A percentile compares a stretch with the other conserved stretches of the same genome.
phyloP scores from a whole-genome alignment of 2,797 vertebrate genomes.

The Trematocara caparti region DNA sequence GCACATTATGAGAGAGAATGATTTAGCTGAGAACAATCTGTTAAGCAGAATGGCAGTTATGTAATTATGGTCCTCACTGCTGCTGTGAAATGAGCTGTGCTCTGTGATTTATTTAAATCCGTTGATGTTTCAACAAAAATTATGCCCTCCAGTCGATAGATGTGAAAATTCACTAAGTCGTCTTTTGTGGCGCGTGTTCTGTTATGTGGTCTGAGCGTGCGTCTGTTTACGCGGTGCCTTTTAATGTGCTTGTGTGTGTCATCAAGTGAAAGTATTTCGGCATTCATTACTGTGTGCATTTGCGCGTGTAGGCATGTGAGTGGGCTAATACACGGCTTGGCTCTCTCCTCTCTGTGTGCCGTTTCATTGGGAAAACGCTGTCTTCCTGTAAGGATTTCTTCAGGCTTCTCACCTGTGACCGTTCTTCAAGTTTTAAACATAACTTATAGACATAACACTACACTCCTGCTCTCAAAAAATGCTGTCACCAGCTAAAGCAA shows the following conservation, averaged over 20 bases:
- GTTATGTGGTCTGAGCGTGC: conserved; percentile 1
- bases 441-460: not conserved
- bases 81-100: conserved; percentile 36
- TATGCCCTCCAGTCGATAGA: not conserved
- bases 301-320: conserved; percentile 28
- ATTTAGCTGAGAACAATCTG: conserved; percentile 36
- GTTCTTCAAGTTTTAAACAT: not conserved
- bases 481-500: not conserved
- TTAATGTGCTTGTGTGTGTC: conserved; percentile 49
- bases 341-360: conserved; percentile 13
- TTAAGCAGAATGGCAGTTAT: conserved; percentile 45
- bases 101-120: conserved; percentile 42
- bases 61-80: conserved; percentile 44
- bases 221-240: not conserved
- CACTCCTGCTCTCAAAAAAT: not conserved
- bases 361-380: conserved; percentile 4
- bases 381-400: conserved; percentile 1
- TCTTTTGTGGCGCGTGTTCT: conserved; percentile 33
- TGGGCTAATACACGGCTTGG: conserved; percentile 27
- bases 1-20: conserved; percentile 36
- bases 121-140: conserved; percentile 32
- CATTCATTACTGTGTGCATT: conserved; percentile 19
- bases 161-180: conserved; percentile 8
- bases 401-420: not conserved
- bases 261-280: conserved; percentile 25